Conservation (phyloP, 2,113 vertebrate species). For the Paedocypris sp. region DNA sequence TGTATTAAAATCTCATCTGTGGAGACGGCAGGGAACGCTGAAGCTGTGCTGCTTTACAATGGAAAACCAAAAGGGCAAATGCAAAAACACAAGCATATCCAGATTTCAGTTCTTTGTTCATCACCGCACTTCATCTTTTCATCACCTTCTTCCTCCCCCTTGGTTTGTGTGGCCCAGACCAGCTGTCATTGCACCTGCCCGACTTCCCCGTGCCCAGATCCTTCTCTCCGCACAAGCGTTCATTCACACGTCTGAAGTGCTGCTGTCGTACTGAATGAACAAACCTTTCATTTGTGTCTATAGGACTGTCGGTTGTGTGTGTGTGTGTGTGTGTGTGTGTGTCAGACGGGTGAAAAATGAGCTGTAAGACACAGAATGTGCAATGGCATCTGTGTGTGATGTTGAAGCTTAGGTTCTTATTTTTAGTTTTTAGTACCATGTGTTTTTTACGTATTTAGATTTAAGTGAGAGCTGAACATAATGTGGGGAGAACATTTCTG, state of each 20-base stretch:
- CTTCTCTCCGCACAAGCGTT: constrained; percentile 21
- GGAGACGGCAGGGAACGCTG: neutral
- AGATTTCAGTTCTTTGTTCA: neutral
- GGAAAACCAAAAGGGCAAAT: neutral
- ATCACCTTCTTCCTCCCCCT: constrained; percentile 40
- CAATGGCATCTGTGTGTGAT: too few species aligned
- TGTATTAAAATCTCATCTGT: constrained; percentile 6
- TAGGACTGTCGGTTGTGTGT: neutral
- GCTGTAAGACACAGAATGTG: too few species aligned
- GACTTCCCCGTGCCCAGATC: constrained; percentile 41
- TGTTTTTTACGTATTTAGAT: too few species aligned
- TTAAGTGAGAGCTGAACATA: too few species aligned
- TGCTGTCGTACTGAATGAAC: neutral
- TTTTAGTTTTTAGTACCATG: too few species aligned
- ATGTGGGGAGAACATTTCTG: too few species aligned
- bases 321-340: neutral
- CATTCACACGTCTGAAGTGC: constrained; percentile 5
- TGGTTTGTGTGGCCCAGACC: constrained; percentile 52
- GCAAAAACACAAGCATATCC: neutral
- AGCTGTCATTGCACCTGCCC: constrained; percentile 68
- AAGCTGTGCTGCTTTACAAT: constrained; percentile 5
- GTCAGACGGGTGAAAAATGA: too few species aligned
- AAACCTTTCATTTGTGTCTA: neutral
- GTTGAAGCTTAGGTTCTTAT: too few species aligned
- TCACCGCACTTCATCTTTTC: constrained; percentile 24